A percentile compares a stretch with the other conserved stretches of the same genome.
Conservation (phyloP, 2,797 vertebrate species). For the Lerista edwardsae region DNA sequence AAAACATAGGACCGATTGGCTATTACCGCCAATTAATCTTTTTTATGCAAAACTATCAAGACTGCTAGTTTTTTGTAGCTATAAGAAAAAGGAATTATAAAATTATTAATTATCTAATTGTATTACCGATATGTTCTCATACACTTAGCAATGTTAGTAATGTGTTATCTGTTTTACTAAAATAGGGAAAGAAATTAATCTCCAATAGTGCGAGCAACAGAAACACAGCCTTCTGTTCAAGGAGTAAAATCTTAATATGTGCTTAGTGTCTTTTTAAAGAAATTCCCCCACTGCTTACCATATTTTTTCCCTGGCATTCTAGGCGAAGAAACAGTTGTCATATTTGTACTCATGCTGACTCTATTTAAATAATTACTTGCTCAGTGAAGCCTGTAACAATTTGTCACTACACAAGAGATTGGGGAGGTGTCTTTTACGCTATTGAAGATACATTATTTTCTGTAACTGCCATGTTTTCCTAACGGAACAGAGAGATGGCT, state of each 20-base stretch:
- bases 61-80: slow-evolving; percentile 7
- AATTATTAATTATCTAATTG: not conserved
- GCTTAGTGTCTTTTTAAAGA: slow-evolving; percentile 28
- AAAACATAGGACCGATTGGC: not conserved
- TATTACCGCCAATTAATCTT: slow-evolving; percentile 37
- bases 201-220: slow-evolving; percentile 5
- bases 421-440: not conserved
- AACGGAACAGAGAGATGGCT: not conserved
- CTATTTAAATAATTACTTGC: slow-evolving; percentile 28
- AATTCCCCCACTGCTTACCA: slow-evolving; percentile 13
- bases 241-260: slow-evolving; percentile 30
- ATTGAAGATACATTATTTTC: slow-evolving; percentile 9
- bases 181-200: slow-evolving; percentile 28
- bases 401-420: slow-evolving; percentile 23
- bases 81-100: slow-evolving; percentile 36
- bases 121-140: not conserved
- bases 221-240: not conserved
- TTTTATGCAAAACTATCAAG: slow-evolving; percentile 21
- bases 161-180: not conserved
- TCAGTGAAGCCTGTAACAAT: slow-evolving; percentile 35
- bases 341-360: slow-evolving; percentile 20
- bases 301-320: not conserved
- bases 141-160: not conserved
- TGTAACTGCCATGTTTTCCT: not conserved
- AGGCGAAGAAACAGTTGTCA: not conserved